phyloP scores from a whole-genome alignment of 2,888 invertebrate genomes.

The Spialia ferax region DNA sequence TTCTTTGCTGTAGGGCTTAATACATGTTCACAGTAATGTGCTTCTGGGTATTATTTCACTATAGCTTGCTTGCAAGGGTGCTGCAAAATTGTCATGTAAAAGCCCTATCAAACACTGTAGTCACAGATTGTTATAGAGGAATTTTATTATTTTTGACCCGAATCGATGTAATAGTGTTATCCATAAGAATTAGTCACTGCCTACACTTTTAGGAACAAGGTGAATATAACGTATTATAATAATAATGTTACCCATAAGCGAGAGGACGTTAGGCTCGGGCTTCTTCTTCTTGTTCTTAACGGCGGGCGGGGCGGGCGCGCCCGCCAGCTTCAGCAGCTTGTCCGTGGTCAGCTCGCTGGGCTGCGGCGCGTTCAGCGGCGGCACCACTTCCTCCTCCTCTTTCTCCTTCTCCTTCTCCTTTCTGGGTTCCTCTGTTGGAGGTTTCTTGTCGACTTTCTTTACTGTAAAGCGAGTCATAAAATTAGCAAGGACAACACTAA shows the following conservation, averaged over 20 bases:
- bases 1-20: too few relatives aligned
- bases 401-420: slow-evolving; percentile 50
- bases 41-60: too few relatives aligned
- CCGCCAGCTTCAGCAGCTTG: slow-evolving; percentile 73
- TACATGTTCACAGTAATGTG: too few relatives aligned
- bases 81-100: too few relatives aligned
- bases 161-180: too few relatives aligned
- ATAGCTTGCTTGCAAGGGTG: too few relatives aligned
- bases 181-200: too few relatives aligned
- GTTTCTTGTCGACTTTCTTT: slow-evolving; percentile 72
- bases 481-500: neutral
- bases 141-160: too few relatives aligned
- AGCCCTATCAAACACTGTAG: too few relatives aligned
- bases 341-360: slow-evolving; percentile 79
- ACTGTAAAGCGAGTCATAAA: slow-evolving; percentile 49
- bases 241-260: slow-evolving; percentile 72
- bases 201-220: too few relatives aligned
- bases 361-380: slow-evolving; percentile 73
- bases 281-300: slow-evolving; percentile 78
- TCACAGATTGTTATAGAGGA: too few relatives aligned
- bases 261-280: slow-evolving; percentile 69
- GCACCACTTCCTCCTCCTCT: slow-evolving; percentile 67
- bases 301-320: slow-evolving; percentile 58
- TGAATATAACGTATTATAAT: neutral
- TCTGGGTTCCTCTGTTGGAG: slow-evolving; percentile 50